Percentiles rank a stretch among this genome's conserved stretches.
Conservation (phyloP, 2,888 invertebrate genomes). For the Heteropelma amictum region DNA sequence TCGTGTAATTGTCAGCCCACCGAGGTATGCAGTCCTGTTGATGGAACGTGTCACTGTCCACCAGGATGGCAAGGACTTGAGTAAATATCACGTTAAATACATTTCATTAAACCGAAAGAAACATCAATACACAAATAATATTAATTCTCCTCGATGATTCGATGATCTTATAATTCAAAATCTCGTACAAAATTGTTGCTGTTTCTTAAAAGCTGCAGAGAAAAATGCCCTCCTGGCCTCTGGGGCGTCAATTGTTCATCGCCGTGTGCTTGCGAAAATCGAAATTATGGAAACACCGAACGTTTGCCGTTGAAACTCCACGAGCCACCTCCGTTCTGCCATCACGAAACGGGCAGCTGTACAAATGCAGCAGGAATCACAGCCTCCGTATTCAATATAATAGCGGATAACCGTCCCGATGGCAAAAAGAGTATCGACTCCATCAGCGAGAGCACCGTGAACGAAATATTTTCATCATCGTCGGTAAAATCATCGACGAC, state of each 20-base stretch:
- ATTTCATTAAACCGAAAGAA: no score
- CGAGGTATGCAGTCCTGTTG: constrained; percentile 82
- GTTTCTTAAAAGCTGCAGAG: constrained; percentile 64
- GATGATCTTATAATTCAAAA: neutral
- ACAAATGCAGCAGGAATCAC: constrained; percentile 37
- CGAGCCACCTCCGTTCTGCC: constrained; percentile 80
- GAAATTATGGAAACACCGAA: constrained; percentile 64
- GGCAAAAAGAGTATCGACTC: constrained; percentile 31
- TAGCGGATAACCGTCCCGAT: constrained; percentile 40
- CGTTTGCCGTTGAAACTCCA: constrained; percentile 76
- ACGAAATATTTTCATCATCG: constrained; percentile 19
- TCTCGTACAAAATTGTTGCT: neutral
- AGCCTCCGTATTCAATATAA: constrained; percentile 27
- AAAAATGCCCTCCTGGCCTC: constrained; percentile 81
- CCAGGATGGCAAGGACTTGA: constrained; percentile 85
- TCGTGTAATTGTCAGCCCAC: constrained; percentile 82
- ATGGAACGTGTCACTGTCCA: constrained; percentile 84
- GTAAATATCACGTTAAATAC: constrained; percentile 76
- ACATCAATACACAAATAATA: no score
- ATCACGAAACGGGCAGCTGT: constrained; percentile 83
- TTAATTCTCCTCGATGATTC: neutral
- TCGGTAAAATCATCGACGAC: constrained; percentile 9
- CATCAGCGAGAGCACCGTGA: constrained; percentile 34
- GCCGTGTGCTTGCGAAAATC: constrained; percentile 82
- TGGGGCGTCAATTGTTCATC: constrained; percentile 88